Evolutionary conservation across 1,140 invertebrate species (phyloP), one percentile per base, ranked within the genome.

Genomic region (Drosophila paulistorum): DNA sequence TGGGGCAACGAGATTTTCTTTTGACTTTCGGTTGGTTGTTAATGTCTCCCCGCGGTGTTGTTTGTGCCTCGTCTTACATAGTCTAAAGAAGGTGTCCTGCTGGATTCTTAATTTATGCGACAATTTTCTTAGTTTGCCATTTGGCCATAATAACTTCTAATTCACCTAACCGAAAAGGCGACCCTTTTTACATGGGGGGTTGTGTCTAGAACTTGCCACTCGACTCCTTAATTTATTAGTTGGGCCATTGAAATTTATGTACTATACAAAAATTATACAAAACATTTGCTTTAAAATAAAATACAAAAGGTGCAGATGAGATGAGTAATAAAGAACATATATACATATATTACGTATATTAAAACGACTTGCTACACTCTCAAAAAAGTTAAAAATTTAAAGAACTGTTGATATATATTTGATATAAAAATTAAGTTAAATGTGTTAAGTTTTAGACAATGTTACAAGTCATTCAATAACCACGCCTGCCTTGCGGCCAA

Each of bases 91-190:
- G 82, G 81, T 86, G 79, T 79, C 82, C 83, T 82, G 79, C 76
- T 61, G 68, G 80, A 82, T 83, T 86, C 69, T 71, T 86, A 87
- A 86, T 86, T 86, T 86, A 86, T 86, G 79, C 83, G 83, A 83
- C 83, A 86, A 51, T 76, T 86, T 79, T 87, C 62, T 62, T 86
- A 86, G 79, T 87, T 86, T 82, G 61, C 82, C 67, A 72, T 84
- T 84, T 81, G 66, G 66, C 41, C 72, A 79, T 87, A 86, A 86
- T 86, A 86, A 87, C 83, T 87, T 86, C 83, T 87, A 87, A 87
- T 86, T 82, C 74, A 73, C 68, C 65, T 65, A 78, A 74, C 67
- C 65, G 39, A 62, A 62, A 60, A 26, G 42, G 42, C 68, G 77
- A 71, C 66, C 82, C 83, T 79, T 82, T 82, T 78, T 63, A 67